Percentiles rank a stretch among this genome's conserved stretches.
These are phyloP conservation scores for Anniella stebbinsi DNA, from an alignment of 2,797 vertebrate species.

Conservation along the genomic window DNA sequence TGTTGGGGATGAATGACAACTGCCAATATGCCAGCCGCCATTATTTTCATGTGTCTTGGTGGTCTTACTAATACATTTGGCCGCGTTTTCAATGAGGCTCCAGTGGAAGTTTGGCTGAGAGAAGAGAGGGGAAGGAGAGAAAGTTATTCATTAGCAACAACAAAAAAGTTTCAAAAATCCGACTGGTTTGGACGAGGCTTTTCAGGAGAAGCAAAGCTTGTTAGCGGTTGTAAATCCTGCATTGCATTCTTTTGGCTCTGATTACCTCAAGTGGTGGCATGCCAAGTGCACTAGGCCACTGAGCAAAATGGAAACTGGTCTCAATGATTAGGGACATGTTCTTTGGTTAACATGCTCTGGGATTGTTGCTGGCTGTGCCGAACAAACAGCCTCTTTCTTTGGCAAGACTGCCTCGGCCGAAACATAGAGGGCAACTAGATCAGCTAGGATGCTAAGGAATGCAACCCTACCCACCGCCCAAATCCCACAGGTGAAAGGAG, in stretches of 20 bases:
- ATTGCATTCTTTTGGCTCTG: slow-evolving; percentile 40
- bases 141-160: slow-evolving; percentile 39
- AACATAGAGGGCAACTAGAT: not conserved
- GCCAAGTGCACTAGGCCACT: slow-evolving; percentile 12
- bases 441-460: not conserved
- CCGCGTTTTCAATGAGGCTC: not conserved
- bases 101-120: slow-evolving; percentile 45
- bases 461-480: not conserved
- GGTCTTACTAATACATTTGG: slow-evolving; percentile 34
- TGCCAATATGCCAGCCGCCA: not conserved
- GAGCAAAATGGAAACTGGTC: not conserved
- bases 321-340: slow-evolving; percentile 18
- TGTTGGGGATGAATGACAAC: slow-evolving; percentile 26
- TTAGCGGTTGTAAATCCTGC: slow-evolving; percentile 42
- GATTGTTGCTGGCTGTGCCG: not conserved
- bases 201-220: slow-evolving; percentile 46
- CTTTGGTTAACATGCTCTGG: not conserved
- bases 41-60: slow-evolving; percentile 33
- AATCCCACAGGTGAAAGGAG: not conserved
- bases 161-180: slow-evolving; percentile 27
- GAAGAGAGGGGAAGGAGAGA: slow-evolving; percentile 56
- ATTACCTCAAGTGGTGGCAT: slow-evolving; percentile 31
- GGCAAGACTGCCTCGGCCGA: not conserved
- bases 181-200: slow-evolving; percentile 45
- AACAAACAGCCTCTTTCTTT: not conserved